These are phyloP conservation scores for Cossypha heuglini DNA, from an alignment of 2,797 vertebrate species.

Conservation along the genomic window DNA sequence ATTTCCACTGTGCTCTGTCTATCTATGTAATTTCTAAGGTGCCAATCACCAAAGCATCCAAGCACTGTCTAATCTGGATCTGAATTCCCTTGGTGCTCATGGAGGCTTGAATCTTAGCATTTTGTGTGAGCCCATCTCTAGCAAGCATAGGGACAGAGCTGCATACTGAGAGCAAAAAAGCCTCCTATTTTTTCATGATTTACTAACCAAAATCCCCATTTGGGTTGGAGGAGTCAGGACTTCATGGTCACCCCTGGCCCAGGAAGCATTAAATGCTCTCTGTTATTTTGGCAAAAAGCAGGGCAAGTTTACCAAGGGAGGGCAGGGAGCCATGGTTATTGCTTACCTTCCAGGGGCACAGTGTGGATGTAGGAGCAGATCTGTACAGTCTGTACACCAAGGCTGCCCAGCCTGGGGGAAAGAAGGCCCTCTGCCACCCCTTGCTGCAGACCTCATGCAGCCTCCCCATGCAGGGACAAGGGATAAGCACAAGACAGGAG, in stretches of 20 bases:
- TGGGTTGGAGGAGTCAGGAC: not conserved
- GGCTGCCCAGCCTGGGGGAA: not conserved
- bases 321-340: not conserved
- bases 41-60: constrained; percentile 59
- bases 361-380: not conserved
- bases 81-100: not conserved
- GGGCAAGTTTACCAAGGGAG: not conserved
- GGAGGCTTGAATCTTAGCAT: not conserved
- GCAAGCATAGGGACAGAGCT: not conserved
- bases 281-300: not conserved
- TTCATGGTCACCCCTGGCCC: not conserved
- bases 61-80: constrained; percentile 17
- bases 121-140: not conserved
- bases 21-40: constrained; percentile 52
- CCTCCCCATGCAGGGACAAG: not conserved
- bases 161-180: not conserved
- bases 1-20: constrained; percentile 38
- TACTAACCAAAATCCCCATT: not conserved
- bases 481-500: not conserved
- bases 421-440: not conserved
- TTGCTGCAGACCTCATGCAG: not conserved
- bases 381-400: not conserved
- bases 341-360: not conserved
- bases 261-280: not conserved
- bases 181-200: not conserved